These are phyloP conservation scores for Solea senegalensis DNA, from an alignment of 2,113 vertebrate species.

Conservation along the genomic window DNA sequence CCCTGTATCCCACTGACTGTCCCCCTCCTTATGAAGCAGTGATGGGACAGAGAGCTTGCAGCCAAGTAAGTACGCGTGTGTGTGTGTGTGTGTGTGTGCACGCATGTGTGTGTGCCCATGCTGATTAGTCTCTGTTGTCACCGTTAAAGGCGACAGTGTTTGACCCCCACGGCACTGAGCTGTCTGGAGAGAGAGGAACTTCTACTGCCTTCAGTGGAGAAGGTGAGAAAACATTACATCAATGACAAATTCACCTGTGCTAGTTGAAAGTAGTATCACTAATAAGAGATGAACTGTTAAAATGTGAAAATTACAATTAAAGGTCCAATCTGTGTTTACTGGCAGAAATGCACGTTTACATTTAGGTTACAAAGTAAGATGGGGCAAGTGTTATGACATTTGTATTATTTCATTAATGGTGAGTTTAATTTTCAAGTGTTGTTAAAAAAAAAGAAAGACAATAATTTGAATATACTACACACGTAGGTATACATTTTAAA, in stretches of 20 bases:
- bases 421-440: too few relatives aligned
- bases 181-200: constrained; percentile 87
- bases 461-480: too few relatives aligned
- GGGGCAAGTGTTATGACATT: too few relatives aligned
- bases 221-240: constrained; percentile 63
- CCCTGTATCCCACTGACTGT: constrained; percentile 93
- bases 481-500: too few relatives aligned
- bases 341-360: too few relatives aligned
- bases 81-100: constrained; percentile 27
- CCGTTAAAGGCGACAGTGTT: constrained; percentile 87
- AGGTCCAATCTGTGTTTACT: background rate
- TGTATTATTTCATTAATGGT: too few relatives aligned
- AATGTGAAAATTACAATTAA: background rate
- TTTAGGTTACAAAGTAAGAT: too few relatives aligned
- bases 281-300: too few relatives aligned
- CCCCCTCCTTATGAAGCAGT: constrained; percentile 95
- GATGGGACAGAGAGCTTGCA: constrained; percentile 90
- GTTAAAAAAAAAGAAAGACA: too few relatives aligned
- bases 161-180: constrained; percentile 86
- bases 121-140: constrained; percentile 43
- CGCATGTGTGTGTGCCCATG: constrained; percentile 2
- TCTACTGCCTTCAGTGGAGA: constrained; percentile 91
- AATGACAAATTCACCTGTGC: background rate
- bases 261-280: background rate
- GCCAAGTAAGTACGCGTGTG: constrained; percentile 83